A percentile compares a stretch with the other conserved stretches of the same genome.
These are phyloP conservation scores for Tachycineta bicolor DNA, from an alignment of 2,113 vertebrate genomes.

Conservation along the genomic window DNA sequence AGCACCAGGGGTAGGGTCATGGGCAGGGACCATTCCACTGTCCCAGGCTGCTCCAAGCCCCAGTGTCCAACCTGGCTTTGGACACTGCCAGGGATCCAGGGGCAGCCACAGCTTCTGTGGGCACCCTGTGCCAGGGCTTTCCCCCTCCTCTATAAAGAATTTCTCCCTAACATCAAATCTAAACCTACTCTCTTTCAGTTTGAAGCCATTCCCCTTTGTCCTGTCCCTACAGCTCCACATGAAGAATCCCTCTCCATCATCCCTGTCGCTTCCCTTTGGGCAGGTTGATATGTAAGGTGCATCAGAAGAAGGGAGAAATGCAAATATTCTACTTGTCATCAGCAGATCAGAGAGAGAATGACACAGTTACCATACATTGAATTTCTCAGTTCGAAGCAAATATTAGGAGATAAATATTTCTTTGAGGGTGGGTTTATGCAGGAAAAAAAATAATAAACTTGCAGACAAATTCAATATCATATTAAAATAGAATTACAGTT, in stretches of 20 bases:
- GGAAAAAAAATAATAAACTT: slow-evolving; percentile 24
- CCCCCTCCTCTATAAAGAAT: background rate
- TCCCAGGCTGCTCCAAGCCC: background rate
- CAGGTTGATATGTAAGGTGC: background rate
- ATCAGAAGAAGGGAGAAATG: background rate
- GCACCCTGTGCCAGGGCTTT: background rate
- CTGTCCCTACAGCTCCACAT: background rate
- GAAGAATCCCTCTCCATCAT: too few relatives aligned
- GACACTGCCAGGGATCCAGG: background rate
- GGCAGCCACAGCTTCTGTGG: background rate
- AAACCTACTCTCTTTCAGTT: background rate
- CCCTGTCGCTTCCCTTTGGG: background rate
- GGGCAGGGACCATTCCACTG: accelerated
- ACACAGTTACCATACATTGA: background rate
- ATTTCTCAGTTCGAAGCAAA: background rate
- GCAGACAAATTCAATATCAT: slow-evolving; percentile 44
- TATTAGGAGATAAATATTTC: slow-evolving; percentile 28
- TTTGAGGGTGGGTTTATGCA: background rate
- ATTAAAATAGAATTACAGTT: slow-evolving; percentile 54
- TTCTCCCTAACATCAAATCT: background rate
- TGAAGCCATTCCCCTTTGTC: background rate
- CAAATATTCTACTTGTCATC: background rate
- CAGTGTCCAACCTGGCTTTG: accelerated
- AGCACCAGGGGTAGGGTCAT: too few relatives aligned
- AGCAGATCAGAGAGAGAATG: background rate